Conservation (phyloP, 2,113 vertebrate species). For the Manacus vitellinus region DNA sequence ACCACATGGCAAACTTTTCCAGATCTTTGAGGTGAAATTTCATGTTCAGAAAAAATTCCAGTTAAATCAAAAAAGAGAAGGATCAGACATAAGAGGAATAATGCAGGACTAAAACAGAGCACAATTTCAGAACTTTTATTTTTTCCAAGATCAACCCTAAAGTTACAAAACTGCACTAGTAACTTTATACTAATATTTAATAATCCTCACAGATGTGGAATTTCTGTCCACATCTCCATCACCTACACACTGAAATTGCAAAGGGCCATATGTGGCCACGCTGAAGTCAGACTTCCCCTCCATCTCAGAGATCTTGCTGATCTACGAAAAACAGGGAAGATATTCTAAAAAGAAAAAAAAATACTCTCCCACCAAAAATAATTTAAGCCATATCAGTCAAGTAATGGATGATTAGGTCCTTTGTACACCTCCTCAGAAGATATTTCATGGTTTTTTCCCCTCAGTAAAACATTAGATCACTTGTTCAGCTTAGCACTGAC, state of each 20-base stretch:
- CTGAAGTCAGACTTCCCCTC: not conserved
- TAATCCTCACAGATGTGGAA: not conserved
- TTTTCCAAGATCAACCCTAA: not conserved
- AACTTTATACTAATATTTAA: not conserved
- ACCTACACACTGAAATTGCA: not conserved
- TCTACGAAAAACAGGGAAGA: not conserved
- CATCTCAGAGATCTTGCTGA: not conserved
- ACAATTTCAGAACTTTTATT: not conserved
- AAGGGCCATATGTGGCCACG: not conserved
- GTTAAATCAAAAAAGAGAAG: not conserved
- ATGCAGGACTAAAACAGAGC: not conserved
- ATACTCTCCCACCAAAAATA: not conserved
- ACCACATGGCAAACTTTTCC: not conserved
- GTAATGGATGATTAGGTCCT: not conserved
- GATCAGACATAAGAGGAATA: not conserved
- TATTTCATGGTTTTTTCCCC: not conserved
- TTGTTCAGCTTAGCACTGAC: not conserved
- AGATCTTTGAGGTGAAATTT: not conserved
- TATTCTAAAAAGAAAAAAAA: not conserved
- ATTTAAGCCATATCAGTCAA: not conserved
- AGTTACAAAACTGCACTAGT: not conserved
- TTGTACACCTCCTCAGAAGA: not conserved
- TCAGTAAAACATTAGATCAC: not conserved
- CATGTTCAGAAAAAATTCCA: not conserved
- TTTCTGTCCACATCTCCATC: not conserved